Percentiles rank a stretch among this genome's conserved stretches.
These are phyloP conservation scores for Sakesphorus luctuosus DNA, from an alignment of 2,113 vertebrate genomes.

Conservation along the genomic window DNA sequence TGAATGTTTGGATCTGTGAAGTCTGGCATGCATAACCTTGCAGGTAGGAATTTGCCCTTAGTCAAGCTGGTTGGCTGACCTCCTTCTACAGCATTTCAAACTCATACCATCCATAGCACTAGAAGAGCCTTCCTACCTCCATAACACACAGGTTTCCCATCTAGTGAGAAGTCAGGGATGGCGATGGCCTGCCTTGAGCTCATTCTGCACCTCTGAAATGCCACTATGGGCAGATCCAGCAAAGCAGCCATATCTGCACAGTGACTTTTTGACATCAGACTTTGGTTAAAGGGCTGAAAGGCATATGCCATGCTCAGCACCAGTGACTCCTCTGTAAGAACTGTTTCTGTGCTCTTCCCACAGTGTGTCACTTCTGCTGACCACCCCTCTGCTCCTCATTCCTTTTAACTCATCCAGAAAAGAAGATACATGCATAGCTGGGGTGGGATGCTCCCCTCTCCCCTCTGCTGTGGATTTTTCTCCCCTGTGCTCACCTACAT, in stretches of 20 bases:
- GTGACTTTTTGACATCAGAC: neutral
- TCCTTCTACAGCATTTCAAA: neutral
- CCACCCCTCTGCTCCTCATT: neutral
- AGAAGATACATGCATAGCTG: accelerated
- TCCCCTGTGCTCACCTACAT: neutral
- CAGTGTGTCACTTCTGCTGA: accelerated
- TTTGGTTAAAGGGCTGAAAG: neutral
- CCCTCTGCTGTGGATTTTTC: accelerated
- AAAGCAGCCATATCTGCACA: accelerated
- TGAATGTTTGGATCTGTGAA: neutral
- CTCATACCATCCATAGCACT: neutral
- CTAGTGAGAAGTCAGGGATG: neutral
- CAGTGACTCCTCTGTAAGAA: neutral
- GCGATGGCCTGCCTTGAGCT: neutral
- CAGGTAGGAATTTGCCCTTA: neutral
- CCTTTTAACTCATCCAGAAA: neutral
- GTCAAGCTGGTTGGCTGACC: neutral
- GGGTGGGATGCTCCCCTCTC: neutral
- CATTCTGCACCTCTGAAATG: neutral
- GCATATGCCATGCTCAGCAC: accelerated
- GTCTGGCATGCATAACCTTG: neutral
- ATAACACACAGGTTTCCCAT: accelerated
- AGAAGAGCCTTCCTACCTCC: neutral
- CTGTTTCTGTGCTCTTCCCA: accelerated
- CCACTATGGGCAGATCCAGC: neutral